Base-by-base conservation (phyloP, 2,888 invertebrate genomes). In the Mellilla xanthometata region DNA sequence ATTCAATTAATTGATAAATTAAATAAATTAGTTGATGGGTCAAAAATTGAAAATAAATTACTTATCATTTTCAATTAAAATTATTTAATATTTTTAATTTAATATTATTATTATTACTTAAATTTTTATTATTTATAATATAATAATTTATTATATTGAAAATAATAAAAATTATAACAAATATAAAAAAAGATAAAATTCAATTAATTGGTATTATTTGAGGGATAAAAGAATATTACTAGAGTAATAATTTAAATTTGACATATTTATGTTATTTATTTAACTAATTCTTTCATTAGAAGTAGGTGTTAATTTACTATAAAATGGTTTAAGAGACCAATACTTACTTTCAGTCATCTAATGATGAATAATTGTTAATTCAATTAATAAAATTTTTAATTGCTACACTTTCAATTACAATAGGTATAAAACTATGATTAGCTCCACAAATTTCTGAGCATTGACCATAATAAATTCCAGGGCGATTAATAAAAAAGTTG, bases 361-460 rank as follows among this genome's bases (percentile, higher is more conserved):
- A 91, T 92, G 91, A 86, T 46, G 68, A 71, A 71, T 77, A 76
- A 65, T 79, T 86, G 81, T 85, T 76, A 78, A 92, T 82, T 92
- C 91, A 92, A 72, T 90, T 90, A 81, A 92, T 90, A 70, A 92
- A 92, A 58, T 72, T 82, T 67, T 85, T 87, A 62, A 85, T 74
- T 49, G 82, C 77, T 39, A 91, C 84, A 66, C 88, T 90, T 92
- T 93, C 93, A 65, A 93, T 76, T 47, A 91, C 90, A 91, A 95
- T 94, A 22, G 94, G 95, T 84, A 95, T 95, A 91, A 95, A 95
- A 47, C 94, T 94, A 76, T 95, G 94, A 74, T 95, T 95, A 39
- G 93, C 91, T 0, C 95, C 95, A 84, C 95, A 95, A 88, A 95
- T 95, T 92, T 95, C 94, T 60, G 94, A 95, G 74, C 95, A 95